Conservation (phyloP, 2,797 vertebrate species). For the Lophotriccus pileatus region DNA sequence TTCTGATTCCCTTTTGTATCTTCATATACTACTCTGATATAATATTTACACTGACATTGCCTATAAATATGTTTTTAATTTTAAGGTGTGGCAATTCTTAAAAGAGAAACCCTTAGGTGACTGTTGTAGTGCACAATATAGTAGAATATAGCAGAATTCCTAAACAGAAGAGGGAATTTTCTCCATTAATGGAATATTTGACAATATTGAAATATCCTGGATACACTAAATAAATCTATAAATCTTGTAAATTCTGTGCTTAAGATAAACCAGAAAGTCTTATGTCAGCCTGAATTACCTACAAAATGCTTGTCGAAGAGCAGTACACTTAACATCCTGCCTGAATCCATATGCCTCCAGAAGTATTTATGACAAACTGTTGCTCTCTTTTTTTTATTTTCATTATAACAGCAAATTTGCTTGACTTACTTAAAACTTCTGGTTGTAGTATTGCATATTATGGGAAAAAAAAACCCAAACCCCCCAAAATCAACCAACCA, state of each 20-base stretch:
- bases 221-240: neutral
- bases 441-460: neutral
- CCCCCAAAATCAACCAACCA: neutral
- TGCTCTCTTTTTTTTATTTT: neutral
- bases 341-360: neutral
- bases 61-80: neutral
- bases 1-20: neutral
- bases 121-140: neutral
- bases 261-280: neutral
- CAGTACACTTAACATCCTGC: neutral
- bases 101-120: neutral
- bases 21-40: neutral
- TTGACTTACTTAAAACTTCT: neutral
- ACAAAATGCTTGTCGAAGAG: neutral
- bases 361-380: neutral
- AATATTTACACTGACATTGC: neutral
- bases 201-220: fast-evolving
- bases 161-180: neutral
- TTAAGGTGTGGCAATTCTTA: neutral
- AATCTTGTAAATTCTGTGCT: neutral
- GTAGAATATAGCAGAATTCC: neutral
- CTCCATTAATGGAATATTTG: neutral
- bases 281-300: neutral
- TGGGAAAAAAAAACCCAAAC: neutral
- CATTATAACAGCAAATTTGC: neutral